These are phyloP conservation scores for Dusona sp. DNA, from an alignment of 2,888 invertebrate genomes.

Conservation along the genomic window DNA sequence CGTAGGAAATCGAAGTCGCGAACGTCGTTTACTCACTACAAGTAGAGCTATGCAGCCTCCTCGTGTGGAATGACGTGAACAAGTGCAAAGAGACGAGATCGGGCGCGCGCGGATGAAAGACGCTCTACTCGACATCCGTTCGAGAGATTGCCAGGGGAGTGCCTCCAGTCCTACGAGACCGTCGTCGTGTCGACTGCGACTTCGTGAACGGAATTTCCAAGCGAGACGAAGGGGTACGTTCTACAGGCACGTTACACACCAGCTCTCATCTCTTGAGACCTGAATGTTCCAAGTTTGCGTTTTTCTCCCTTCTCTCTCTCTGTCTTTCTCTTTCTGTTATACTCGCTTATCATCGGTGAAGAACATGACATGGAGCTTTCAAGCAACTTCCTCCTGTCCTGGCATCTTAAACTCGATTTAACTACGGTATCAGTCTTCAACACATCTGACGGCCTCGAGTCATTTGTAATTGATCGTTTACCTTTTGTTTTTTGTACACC, in stretches of 20 bases:
- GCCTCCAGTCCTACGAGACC: constrained; percentile 77
- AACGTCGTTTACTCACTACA: constrained; percentile 39
- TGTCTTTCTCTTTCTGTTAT: constrained; percentile 20
- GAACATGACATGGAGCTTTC: constrained; percentile 10
- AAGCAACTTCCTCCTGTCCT: constrained; percentile 18
- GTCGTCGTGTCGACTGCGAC: constrained; percentile 77
- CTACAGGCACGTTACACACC: constrained; percentile 69
- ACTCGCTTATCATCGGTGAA: constrained; percentile 41
- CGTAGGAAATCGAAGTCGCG: constrained; percentile 35
- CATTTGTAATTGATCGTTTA: constrained; percentile 48
- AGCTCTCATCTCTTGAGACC: constrained; percentile 70
- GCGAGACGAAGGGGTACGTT: constrained; percentile 69
- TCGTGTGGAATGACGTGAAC: constrained; percentile 58
- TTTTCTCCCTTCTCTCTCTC: constrained; percentile 39
- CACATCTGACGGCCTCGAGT: constrained; percentile 43
- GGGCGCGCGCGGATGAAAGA: constrained; percentile 63
- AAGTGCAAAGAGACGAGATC: constrained; percentile 58
- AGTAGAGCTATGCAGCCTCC: constrained; percentile 27
- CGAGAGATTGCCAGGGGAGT: constrained; percentile 81
- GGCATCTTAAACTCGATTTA: constrained; percentile 33
- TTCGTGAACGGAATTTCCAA: constrained; percentile 79
- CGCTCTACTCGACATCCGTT: constrained; percentile 72
- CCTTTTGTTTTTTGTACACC: constrained; percentile 14
- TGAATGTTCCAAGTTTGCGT: constrained; percentile 57
- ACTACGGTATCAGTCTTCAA: constrained; percentile 37